Conservation (phyloP, 2,113 vertebrate genomes). For the Xyliphius kryptos region DNA sequence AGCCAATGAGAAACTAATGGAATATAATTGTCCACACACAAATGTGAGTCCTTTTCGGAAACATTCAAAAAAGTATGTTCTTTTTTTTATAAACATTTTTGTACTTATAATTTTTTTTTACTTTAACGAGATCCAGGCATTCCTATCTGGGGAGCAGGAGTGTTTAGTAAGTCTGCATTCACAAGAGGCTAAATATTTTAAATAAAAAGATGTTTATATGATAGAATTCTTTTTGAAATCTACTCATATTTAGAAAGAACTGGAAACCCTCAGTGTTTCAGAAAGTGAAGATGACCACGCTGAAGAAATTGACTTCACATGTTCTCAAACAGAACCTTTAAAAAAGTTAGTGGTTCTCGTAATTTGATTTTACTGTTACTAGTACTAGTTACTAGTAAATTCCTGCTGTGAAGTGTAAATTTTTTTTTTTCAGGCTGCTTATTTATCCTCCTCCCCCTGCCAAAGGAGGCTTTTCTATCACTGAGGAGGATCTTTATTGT, state of each 20-base stretch:
- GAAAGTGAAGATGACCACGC: constrained; percentile 42
- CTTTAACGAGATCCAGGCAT: too few relatives aligned
- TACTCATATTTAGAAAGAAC: not conserved
- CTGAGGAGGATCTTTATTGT: constrained; percentile 80
- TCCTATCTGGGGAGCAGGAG: too few relatives aligned
- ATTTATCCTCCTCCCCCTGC: constrained; percentile 83
- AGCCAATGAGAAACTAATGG: constrained; percentile 73
- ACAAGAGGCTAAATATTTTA: too few relatives aligned
- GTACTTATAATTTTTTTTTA: too few relatives aligned
- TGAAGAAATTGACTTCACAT: constrained; percentile 68
- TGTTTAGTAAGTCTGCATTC: too few relatives aligned
- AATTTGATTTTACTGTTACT: not conserved
- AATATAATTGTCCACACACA: constrained; percentile 63
- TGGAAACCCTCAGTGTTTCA: constrained; percentile 19
- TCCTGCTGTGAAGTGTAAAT: not conserved
- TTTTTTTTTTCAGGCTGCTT: constrained; percentile 65
- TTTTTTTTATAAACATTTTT: too few relatives aligned
- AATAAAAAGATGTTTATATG: too few relatives aligned
- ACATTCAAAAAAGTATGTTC: too few relatives aligned
- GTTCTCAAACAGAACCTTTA: constrained; percentile 70
- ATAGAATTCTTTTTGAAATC: too few relatives aligned
- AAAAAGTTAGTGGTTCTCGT: constrained; percentile 67
- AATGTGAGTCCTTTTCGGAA: constrained; percentile 35
- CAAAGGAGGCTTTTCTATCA: constrained; percentile 83
- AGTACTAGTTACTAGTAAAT: not conserved